phyloP scores from a whole-genome alignment of 2,888 invertebrate genomes.

The Cotesia congregata region DNA sequence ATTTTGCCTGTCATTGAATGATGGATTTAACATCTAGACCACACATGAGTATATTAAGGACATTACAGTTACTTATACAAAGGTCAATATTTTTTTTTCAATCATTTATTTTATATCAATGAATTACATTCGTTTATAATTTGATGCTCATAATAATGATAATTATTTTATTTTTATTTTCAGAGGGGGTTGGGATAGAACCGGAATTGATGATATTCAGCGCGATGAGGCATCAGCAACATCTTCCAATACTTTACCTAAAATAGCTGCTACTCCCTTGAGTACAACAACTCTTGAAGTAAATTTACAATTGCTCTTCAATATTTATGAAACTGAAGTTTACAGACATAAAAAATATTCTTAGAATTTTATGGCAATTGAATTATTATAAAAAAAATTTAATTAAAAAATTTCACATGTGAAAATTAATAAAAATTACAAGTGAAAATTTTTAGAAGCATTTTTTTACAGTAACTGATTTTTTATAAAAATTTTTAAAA shows the following conservation, averaged over 20 bases:
- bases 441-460: too few species aligned
- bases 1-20: background rate
- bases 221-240: constrained; percentile 17
- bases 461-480: too few species aligned
- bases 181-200: constrained; percentile 21
- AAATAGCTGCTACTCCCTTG: constrained; percentile 61
- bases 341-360: too few species aligned
- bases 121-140: background rate
- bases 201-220: background rate
- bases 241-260: constrained; percentile 52
- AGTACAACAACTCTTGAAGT: constrained; percentile 71
- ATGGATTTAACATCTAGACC: constrained; percentile 24
- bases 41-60: constrained; percentile 17
- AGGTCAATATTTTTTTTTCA: constrained; percentile 26
- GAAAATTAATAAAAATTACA: too few species aligned
- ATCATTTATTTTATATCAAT: background rate
- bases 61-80: constrained; percentile 29
- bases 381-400: too few species aligned
- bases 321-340: too few species aligned
- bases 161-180: constrained; percentile 15
- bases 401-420: too few species aligned
- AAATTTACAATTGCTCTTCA: constrained; percentile 51
- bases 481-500: too few species aligned
- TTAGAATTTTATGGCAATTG: too few species aligned
- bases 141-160: too few species aligned